Conservation (phyloP, 2,888 invertebrate species). For the Elmis aenea region DNA sequence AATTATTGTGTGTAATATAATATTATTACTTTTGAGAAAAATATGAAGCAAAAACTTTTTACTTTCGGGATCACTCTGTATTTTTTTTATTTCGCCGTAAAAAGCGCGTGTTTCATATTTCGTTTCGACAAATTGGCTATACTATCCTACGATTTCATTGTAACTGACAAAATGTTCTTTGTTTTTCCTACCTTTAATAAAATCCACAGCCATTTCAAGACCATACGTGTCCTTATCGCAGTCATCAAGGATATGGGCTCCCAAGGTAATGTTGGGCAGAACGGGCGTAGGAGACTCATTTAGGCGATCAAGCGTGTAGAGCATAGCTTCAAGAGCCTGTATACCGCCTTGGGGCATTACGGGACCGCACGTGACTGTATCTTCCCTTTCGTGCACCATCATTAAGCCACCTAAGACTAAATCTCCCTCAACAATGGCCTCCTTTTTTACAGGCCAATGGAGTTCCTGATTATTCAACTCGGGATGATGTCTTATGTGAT, state of each 20-base stretch:
- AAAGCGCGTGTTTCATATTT: conserved; percentile 5
- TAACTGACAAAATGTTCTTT: no score
- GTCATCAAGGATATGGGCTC: conserved; percentile 87
- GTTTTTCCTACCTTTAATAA: conserved; percentile 79
- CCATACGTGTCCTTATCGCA: conserved; percentile 96
- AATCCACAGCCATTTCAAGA: conserved; percentile 92
- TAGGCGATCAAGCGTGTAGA: conserved; percentile 80
- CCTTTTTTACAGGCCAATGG: conserved; percentile 78
- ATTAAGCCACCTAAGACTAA: conserved; percentile 85
- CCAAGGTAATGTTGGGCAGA: conserved; percentile 73
- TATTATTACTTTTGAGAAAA: no score
- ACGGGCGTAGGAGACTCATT: conserved; percentile 61
- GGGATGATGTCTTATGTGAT: conserved; percentile 15
- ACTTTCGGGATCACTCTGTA: no score
- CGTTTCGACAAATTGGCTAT: background rate
- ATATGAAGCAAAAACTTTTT: no score
- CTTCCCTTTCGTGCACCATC: conserved; percentile 93
- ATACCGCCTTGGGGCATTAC: conserved; percentile 92
- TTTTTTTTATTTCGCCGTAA: background rate
- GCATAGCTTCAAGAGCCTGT: conserved; percentile 87
- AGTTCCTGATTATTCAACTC: conserved; percentile 28
- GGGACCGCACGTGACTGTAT: conserved; percentile 82
- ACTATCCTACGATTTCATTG: no score
- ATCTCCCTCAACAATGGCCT: conserved; percentile 84
- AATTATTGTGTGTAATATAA: no score